Percentiles rank a stretch among this genome's conserved stretches.
Conservation (phyloP, 2,113 vertebrate genomes). For the Romanogobio albipinnatus region DNA sequence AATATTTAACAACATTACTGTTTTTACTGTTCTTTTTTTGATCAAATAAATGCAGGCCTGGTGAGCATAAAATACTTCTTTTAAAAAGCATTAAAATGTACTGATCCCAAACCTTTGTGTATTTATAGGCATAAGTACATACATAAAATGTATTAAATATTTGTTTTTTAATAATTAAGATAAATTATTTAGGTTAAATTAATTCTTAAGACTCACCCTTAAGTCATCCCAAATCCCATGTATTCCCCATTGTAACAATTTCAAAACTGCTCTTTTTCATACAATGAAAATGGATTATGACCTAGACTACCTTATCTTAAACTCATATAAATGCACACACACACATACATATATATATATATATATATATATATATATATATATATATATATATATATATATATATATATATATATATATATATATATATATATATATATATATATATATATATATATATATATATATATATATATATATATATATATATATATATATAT, state of each 20-base stretch:
- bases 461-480: too few relatives aligned
- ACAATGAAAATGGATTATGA: background rate
- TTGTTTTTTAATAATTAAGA: background rate
- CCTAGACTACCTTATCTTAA: background rate
- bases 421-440: too few relatives aligned
- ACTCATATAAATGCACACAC: fast-evolving
- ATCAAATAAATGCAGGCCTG: background rate
- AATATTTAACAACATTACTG: background rate
- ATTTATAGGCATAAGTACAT: background rate
- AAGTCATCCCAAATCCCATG: background rate
- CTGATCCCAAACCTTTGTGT: background rate
- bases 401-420: too few relatives aligned
- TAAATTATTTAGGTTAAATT: background rate
- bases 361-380: too few relatives aligned
- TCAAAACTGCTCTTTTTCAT: background rate
- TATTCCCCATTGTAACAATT: background rate
- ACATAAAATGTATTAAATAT: background rate
- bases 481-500: too few relatives aligned
- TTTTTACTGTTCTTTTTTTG: background rate
- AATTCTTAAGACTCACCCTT: background rate
- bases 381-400: too few relatives aligned
- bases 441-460: too few relatives aligned
- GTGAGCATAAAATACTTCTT: background rate
- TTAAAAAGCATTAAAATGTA: background rate
- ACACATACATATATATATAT: too few relatives aligned